phyloP scores from a whole-genome alignment of 2,113 vertebrate genomes.

The Ascaphus truei region DNA sequence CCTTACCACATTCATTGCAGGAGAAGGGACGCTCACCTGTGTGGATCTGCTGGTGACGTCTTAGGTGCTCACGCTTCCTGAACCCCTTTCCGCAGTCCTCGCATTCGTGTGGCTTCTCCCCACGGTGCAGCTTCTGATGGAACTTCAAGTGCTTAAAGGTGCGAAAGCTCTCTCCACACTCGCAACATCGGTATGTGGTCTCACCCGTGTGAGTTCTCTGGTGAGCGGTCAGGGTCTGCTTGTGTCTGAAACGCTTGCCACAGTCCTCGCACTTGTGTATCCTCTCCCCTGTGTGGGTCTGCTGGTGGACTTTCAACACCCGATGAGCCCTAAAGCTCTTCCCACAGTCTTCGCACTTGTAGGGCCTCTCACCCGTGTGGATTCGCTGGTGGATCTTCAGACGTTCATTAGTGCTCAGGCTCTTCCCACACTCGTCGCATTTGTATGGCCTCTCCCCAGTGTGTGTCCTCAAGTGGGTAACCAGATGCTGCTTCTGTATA shows the following conservation, averaged over 20 bases:
- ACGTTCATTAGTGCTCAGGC: conserved; percentile 58
- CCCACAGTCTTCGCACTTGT: conserved; percentile 35
- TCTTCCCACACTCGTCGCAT: conserved; percentile 63
- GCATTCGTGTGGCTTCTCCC: conserved; percentile 32
- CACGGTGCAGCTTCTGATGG: conserved; percentile 28
- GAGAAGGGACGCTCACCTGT: conserved; percentile 17
- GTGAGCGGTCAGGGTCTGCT: conserved; percentile 24
- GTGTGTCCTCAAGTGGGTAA: conserved; percentile 24
- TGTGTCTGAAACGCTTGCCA: conserved; percentile 23
- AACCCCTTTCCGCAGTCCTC: conserved; percentile 30
- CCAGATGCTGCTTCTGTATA: conserved; percentile 23
- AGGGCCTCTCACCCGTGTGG: conserved; percentile 26
- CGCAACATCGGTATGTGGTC: conserved; percentile 5
- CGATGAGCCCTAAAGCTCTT: conserved; percentile 29
- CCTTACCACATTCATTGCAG: conserved; percentile 31
- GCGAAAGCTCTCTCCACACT: conserved; percentile 25
- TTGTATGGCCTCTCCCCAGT: conserved; percentile 42
- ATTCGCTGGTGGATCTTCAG: conserved; percentile 59
- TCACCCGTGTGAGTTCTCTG: conserved; percentile 27
- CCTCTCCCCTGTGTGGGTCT: conserved; percentile 25
- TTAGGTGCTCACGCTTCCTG: conserved; percentile 4
- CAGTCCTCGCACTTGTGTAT: conserved; percentile 30
- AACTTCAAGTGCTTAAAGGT: conserved; percentile 28
- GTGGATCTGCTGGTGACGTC: conserved; percentile 31
- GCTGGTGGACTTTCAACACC: conserved; percentile 23